Conservation (phyloP, 2,888 invertebrate species). For the Hemicrepidius hirtus region DNA sequence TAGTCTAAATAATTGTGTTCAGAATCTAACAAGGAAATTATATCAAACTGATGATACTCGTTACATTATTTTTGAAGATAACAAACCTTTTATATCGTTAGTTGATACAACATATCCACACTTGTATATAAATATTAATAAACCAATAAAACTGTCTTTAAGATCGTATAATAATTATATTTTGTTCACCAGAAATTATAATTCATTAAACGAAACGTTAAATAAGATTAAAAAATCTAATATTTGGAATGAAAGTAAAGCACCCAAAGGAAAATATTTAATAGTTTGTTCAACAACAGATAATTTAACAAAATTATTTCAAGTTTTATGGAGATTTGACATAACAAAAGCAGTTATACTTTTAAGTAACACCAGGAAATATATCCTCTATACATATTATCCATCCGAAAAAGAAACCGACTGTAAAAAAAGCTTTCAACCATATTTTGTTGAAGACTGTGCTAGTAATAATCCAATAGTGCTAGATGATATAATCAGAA, state of each 20-base stretch:
- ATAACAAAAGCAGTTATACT: too few species aligned
- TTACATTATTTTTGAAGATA: not conserved
- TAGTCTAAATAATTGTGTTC: not conserved
- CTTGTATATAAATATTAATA: not conserved
- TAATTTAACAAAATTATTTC: not conserved
- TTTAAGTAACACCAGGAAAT: too few species aligned
- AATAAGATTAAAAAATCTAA: not conserved
- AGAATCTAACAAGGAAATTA: not conserved
- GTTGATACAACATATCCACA: not conserved
- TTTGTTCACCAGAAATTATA: not conserved
- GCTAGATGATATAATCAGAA: too few species aligned
- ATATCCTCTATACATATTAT: too few species aligned
- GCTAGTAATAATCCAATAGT: too few species aligned
- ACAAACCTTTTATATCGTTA: not conserved
- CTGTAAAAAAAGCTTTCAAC: too few species aligned
- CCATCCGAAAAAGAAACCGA: too few species aligned
- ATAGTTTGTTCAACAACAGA: not conserved
- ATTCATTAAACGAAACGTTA: not conserved
- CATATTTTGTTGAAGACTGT: too few species aligned
- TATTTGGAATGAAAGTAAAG: conserved; percentile 14
- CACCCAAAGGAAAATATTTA: conserved; percentile 12
- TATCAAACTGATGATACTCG: not conserved
- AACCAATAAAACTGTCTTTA: not conserved
- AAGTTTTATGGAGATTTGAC: conserved; percentile 5
- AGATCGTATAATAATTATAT: conserved; percentile 22